phyloP scores from a whole-genome alignment of 1,140 invertebrate species.

The Coptotermes formosanus region DNA sequence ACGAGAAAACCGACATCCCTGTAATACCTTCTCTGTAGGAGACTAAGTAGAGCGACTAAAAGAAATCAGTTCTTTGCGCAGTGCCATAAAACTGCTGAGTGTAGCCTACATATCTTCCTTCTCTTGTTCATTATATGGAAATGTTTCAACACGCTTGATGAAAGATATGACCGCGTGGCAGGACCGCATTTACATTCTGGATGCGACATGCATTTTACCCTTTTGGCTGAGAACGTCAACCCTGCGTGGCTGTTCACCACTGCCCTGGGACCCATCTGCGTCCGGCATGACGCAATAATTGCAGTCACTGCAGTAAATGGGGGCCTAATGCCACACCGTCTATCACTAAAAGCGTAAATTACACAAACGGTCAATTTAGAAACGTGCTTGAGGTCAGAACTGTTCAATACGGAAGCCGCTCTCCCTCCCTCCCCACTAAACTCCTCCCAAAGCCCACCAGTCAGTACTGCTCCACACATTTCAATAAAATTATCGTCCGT shows the following conservation, averaged over 20 bases:
- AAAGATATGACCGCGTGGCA: too few relatives aligned
- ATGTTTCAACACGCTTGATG: not conserved
- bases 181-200: not conserved
- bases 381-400: too few relatives aligned
- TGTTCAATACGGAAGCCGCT: not conserved
- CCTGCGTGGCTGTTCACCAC: not conserved
- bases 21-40: too few relatives aligned
- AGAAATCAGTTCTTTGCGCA: too few relatives aligned
- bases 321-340: not conserved
- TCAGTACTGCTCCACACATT: not conserved
- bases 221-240: not conserved
- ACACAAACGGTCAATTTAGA: slow-evolving; percentile 3
- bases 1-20: too few relatives aligned
- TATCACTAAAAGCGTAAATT: slow-evolving; percentile 6
- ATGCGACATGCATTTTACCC: not conserved
- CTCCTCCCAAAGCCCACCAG: not conserved
- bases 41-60: too few relatives aligned
- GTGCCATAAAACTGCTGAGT: too few relatives aligned
- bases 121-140: not conserved
- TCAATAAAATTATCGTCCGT: not conserved
- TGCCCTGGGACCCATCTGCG: not conserved
- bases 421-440: not conserved
- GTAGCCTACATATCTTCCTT: too few relatives aligned
- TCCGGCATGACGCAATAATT: not conserved
- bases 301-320: not conserved